phyloP scores from a whole-genome alignment of 2,113 vertebrate genomes.

The Calonectris borealis region DNA sequence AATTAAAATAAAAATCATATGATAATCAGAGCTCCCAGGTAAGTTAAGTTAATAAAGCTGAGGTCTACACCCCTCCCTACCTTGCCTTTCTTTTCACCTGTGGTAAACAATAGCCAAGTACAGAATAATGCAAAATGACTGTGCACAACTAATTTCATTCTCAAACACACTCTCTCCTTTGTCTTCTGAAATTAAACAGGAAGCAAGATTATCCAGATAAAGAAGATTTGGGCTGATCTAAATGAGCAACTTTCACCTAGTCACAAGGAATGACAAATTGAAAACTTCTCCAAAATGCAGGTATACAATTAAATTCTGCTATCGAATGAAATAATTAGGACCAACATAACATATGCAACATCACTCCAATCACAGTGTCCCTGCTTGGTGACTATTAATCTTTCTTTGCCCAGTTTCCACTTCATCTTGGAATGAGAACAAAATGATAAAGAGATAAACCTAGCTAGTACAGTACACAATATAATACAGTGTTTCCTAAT shows the following conservation, averaged over 20 bases:
- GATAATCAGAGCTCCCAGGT: neutral
- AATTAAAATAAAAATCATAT: neutral
- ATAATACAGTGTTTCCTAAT: neutral
- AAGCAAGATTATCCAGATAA: neutral
- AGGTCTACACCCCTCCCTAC: rapidly evolving
- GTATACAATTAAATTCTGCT: neutral
- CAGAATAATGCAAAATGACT: neutral
- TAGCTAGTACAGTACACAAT: neutral
- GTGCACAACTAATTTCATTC: neutral
- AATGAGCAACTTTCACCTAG: neutral
- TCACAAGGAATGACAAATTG: neutral
- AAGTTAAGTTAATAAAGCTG: neutral
- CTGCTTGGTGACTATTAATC: neutral
- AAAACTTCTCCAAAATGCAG: neutral
- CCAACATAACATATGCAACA: neutral
- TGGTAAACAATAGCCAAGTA: neutral
- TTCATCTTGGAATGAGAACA: neutral
- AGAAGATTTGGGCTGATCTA: neutral
- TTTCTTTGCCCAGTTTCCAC: neutral
- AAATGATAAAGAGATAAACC: slow-evolving; percentile 4
- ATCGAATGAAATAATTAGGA: neutral
- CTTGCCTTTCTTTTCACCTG: neutral
- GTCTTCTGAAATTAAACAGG: neutral
- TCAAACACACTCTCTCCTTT: neutral
- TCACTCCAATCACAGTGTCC: neutral